Evolutionary conservation across 1,140 invertebrate species (phyloP).

Genomic region (Vanessa tameamea): DNA sequence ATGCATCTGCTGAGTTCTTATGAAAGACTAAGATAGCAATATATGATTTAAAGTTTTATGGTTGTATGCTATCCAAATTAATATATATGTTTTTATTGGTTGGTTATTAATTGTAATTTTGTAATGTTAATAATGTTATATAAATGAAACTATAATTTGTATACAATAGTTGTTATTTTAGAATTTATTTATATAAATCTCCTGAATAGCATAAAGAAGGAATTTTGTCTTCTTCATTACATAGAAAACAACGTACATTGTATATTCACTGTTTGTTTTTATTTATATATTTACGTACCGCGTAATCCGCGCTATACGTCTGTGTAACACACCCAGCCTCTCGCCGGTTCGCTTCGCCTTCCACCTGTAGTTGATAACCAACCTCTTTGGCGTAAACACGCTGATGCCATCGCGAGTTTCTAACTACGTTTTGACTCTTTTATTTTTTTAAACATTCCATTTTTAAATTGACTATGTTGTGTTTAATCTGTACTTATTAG

Average conservation of each 20-base stretch:
- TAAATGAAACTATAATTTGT: neutral
- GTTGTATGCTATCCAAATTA: too few species aligned
- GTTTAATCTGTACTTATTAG: conserved; percentile 5
- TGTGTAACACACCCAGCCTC: conserved; percentile 51
- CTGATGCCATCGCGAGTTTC: conserved; percentile 8
- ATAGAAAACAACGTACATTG: neutral
- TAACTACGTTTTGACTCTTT: conserved; percentile 5
- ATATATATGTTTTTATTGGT: too few species aligned
- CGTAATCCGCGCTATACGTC: conserved; percentile 33
- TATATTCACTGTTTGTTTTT: neutral
- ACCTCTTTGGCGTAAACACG: conserved; percentile 56
- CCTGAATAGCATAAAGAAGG: too few species aligned
- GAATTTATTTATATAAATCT: too few species aligned
- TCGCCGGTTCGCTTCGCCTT: conserved; percentile 47
- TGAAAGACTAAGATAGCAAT: too few species aligned
- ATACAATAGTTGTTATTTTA: too few species aligned
- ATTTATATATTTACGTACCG: conserved; percentile 11
- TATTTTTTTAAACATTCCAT: neutral
- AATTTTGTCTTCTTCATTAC: too few species aligned
- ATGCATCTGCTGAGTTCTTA: too few species aligned
- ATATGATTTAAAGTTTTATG: too few species aligned
- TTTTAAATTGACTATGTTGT: conserved; percentile 2
- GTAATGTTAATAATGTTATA: too few species aligned
- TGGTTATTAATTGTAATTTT: too few species aligned
- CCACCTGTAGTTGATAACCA: conserved; percentile 69